Conservation (phyloP, 92 coral and sea anemone species). For the Nematostella vectensis region DNA sequence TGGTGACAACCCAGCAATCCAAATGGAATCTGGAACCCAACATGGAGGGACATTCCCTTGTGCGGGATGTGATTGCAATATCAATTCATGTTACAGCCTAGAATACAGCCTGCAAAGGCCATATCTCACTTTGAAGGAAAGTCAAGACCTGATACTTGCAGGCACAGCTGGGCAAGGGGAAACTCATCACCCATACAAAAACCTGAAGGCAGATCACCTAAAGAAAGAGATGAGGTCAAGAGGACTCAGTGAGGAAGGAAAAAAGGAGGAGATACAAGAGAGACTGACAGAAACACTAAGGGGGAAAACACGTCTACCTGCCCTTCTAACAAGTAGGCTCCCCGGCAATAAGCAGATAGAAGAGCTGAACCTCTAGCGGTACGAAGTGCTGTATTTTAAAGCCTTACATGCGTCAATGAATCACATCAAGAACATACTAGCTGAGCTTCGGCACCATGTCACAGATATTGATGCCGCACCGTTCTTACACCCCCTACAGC, state of each 20-base stretch:
- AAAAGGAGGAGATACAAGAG: not conserved
- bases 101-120: conserved; percentile 4
- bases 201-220: conserved; percentile 10
- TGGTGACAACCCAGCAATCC: conserved; percentile 23
- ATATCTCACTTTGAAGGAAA: conserved; percentile 3
- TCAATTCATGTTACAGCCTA: not conserved
- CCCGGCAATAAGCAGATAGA: not conserved
- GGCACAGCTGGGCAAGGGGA: conserved; percentile 4
- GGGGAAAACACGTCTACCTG: conserved; percentile 8
- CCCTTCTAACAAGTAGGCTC: not conserved
- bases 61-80: conserved; percentile 10
- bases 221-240: conserved; percentile 11
- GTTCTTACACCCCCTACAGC: conserved; percentile 15
- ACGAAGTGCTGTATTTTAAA: conserved; percentile 27
- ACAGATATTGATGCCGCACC: conserved; percentile 1
- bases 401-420: conserved; percentile 19
- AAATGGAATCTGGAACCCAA: conserved; percentile 12
- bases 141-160: not conserved
- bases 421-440: conserved; percentile 8
- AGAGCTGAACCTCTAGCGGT: conserved; percentile 11
- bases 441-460: conserved; percentile 18
- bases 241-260: not conserved
- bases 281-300: conserved; percentile 2
- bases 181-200: conserved; percentile 6
- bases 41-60: conserved; percentile 18